Evolutionary conservation across 2,113 vertebrate species (phyloP).

Genomic region (Sclerurus mexicanus): DNA sequence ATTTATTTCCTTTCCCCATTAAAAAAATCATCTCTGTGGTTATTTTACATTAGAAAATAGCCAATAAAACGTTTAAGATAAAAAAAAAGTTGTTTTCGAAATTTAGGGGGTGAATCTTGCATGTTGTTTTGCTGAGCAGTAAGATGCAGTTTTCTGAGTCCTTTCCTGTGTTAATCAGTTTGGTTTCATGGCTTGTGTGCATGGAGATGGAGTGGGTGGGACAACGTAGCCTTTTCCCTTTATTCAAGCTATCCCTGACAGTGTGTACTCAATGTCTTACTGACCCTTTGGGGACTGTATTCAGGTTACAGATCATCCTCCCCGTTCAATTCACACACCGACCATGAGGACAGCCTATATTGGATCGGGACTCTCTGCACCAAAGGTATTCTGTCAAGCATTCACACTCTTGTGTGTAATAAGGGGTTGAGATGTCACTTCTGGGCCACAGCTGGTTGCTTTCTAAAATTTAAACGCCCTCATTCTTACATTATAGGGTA

Average conservation of each 20-base stretch:
- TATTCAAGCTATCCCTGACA: background rate
- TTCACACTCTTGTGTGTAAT: background rate
- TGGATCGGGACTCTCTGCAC: conserved; percentile 83
- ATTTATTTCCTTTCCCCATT: background rate
- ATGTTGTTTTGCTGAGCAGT: background rate
- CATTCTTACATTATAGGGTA: background rate
- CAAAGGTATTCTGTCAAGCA: conserved; percentile 77
- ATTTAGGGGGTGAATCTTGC: background rate
- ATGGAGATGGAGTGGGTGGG: background rate
- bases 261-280: background rate
- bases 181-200: background rate
- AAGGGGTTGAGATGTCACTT: background rate
- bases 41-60: background rate
- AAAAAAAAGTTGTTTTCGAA: background rate
- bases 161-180: background rate
- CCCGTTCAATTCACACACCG: conserved; percentile 85
- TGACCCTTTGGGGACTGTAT: conserved; percentile 11
- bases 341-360: conserved; percentile 87
- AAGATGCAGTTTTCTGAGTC: background rate
- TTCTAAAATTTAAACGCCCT: background rate
- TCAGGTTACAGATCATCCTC: conserved; percentile 85
- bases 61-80: background rate
- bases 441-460: background rate
- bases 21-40: background rate
- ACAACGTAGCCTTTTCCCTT: background rate